Base-by-base conservation (phyloP, 2,888 invertebrate species). In the Diarsia brunnea region DNA sequence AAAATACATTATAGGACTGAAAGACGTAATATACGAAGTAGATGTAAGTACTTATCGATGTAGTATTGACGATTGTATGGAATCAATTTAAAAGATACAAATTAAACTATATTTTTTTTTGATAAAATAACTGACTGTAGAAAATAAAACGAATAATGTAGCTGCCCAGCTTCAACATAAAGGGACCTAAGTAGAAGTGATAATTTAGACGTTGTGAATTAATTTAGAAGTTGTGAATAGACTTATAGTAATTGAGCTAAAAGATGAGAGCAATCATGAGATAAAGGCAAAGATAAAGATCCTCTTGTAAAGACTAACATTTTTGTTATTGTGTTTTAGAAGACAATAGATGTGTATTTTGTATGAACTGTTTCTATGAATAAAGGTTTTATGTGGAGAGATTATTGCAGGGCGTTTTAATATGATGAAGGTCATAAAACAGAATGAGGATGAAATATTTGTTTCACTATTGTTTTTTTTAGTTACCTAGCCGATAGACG, bases 141-240 rank as follows among this genome's bases (percentile, higher is more conserved):
- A 61, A 49, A 64, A 60, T 60, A 69, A 69, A 49, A n/a, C 0
- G 31, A 63, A 38, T n/a, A n/a, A n/a, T n/a, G n/a, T n/a, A n/a
- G n/a, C n/a, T n/a, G n/a, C n/a, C 38, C 8, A 38, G 38, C 7
- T 8, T 0, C 8, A 38, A 38, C n/a, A 38, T 38, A 38, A 38
- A 38, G 38, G 49, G 24, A 24, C 2, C 14, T 66, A 65, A 75
- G 60, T 66, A 73, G 7, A 27, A 61, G 45, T 47, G 60, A 45
- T 73, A 14, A 73, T 73, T 65, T 66, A 75, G 60, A 66, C 45
- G 51, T 53, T 1, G 11, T n/a, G n/a, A n/a, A n/a, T n/a, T 73
- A 14, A 73, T 73, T 65, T 66, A 75, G 60, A 66, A 31, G 51
- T 53, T 1, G 11, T n/a, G 60, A 45, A 66, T 53, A 75, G 27